A percentile compares a stretch with the other conserved stretches of the same genome.
Conservation (phyloP, 2,797 vertebrate species). For the Aldrovandia affinis region DNA sequence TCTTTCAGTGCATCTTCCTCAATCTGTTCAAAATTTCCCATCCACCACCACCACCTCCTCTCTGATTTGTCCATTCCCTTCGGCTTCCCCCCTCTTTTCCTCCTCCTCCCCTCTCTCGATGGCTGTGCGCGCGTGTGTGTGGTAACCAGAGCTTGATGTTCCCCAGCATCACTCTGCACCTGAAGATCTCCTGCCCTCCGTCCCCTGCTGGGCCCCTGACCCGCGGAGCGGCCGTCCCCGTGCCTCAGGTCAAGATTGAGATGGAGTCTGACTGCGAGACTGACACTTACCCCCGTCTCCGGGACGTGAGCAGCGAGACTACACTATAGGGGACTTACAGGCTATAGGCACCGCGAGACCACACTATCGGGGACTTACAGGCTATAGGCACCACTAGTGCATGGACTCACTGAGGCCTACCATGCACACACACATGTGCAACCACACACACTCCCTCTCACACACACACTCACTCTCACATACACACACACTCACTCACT, state of each 20-base stretch:
- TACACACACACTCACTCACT: too few species aligned
- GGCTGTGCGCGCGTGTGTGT: constrained; percentile 7
- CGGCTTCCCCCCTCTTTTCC: not conserved
- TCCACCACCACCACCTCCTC: too few species aligned
- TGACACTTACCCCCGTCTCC: constrained; percentile 74
- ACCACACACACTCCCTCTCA: not conserved
- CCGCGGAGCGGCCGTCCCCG: constrained; percentile 74
- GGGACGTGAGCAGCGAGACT: constrained; percentile 86
- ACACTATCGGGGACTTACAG: constrained; percentile 73
- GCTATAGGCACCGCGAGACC: constrained; percentile 71
- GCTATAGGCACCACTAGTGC: not conserved
- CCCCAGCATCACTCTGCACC: constrained; percentile 83
- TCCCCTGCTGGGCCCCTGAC: constrained; percentile 83
- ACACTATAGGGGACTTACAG: constrained; percentile 73
- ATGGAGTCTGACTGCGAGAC: constrained; percentile 91
- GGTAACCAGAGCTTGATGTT: constrained; percentile 44
- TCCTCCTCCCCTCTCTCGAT: not conserved
- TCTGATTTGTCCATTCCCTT: not conserved
- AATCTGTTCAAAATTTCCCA: too few species aligned
- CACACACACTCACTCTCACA: too few species aligned
- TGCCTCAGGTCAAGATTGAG: constrained; percentile 96
- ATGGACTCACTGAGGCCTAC: not conserved
- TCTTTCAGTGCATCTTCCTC: not conserved
- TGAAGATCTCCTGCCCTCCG: constrained; percentile 89
- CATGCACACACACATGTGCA: constrained; percentile 39